phyloP scores from a whole-genome alignment of 2,888 invertebrate genomes.

The Tenthredo distinguenda region DNA sequence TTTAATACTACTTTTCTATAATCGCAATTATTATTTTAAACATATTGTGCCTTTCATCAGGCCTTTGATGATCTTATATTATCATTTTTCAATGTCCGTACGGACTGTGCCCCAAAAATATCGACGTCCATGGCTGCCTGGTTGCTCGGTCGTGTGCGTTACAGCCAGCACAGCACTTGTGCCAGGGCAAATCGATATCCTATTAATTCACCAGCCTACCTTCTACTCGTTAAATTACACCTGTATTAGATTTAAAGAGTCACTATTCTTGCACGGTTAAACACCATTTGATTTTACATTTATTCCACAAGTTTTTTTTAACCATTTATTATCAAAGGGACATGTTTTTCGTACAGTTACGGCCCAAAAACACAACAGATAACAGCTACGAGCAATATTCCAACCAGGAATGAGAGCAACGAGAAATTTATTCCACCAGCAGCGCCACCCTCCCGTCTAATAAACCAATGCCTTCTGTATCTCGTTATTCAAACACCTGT shows the following conservation, averaged over 20 bases:
- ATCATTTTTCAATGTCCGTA: conserved; percentile 52
- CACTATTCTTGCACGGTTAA: conserved; percentile 51
- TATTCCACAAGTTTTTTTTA: conserved; percentile 53
- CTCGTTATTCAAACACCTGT: conserved; percentile 48
- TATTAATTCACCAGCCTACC: conserved; percentile 73
- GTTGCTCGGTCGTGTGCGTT: conserved; percentile 59
- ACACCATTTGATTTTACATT: conserved; percentile 53
- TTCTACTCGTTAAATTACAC: conserved; percentile 71
- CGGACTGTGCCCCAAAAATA: conserved; percentile 74
- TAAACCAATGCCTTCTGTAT: conserved; percentile 57
- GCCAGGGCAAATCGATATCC: conserved; percentile 72
- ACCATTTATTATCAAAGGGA: conserved; percentile 64
- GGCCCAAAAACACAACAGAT: conserved; percentile 74
- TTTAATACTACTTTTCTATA: conserved; percentile 42
- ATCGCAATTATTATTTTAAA: conserved; percentile 41
- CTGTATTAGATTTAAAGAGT: conserved; percentile 56
- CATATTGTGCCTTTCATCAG: conserved; percentile 49
- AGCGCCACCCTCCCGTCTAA: conserved; percentile 58
- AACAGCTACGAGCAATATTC: conserved; percentile 71
- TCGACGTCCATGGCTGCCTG: conserved; percentile 76
- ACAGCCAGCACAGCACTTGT: conserved; percentile 65
- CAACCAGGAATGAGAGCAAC: conserved; percentile 73
- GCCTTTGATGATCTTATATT: conserved; percentile 46
- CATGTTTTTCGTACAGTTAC: conserved; percentile 68
- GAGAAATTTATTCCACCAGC: conserved; percentile 60